Evolutionary conservation across 2,113 vertebrate genomes (phyloP), one percentile per base, ranked within the genome.

Genomic region (Chaetura pelagica): DNA sequence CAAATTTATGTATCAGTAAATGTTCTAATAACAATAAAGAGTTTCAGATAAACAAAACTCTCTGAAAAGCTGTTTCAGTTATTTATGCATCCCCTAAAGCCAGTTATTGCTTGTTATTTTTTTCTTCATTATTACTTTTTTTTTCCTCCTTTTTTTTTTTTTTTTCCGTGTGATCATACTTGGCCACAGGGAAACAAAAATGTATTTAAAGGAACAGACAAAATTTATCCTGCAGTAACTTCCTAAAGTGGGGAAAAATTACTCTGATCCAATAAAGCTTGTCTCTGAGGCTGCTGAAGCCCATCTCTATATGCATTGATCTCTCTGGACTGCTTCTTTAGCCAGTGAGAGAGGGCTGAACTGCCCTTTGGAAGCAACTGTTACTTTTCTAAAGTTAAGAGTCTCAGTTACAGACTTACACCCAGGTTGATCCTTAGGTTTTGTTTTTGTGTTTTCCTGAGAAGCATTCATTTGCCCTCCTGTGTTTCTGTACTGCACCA

Each of bases 391-490:
- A 77, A 30, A 15, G 58, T 42, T 52, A 61, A 22, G 51, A 63
- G 16, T 71, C 52, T 89, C 42, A 55, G 64, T 59, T 75, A 54
- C 42, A 66, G 40, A 9, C 27, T 82, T 52, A 80, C 73, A 61
- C 30, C 7, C 0, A 0, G 11, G 8, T 13, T 12, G 17, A 66
- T 29, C 27, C 20, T 86, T 87, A 59, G 32, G 26, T 92, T 72
- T 87, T 79, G 9, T 72, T 79, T 7, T 72, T 84, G 10, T 46
- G 23, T 29, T 82, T 64, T 42, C 32, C 10, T 19, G 54, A 59
- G 54, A 83, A 76, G 26, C 29, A 8, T 78, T 91, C 3, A 0
- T 87, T 89, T 95, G 27, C 49, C 22, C 79, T 84, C 38, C 38
- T 44, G 6, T 81, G 30, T 64, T 87, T 75, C 58, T 93, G 32